A percentile compares a stretch with the other conserved stretches of the same genome.
These are phyloP conservation scores for Drosophila austrosaltans DNA, from an alignment of 2,888 invertebrate species.

Conservation along the genomic window DNA sequence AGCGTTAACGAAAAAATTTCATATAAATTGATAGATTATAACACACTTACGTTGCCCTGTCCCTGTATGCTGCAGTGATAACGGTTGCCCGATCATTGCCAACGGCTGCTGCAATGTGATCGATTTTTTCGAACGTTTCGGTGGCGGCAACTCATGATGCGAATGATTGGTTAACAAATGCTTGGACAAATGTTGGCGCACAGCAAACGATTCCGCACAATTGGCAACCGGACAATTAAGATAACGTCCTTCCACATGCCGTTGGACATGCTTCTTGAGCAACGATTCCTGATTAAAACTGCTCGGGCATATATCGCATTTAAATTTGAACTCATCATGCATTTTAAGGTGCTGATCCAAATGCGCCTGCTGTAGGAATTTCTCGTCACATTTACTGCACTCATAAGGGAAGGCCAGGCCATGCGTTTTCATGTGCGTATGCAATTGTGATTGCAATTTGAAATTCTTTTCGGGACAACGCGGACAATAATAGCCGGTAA, in stretches of 20 bases:
- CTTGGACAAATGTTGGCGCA: slow-evolving; percentile 83
- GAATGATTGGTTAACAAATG: slow-evolving; percentile 83
- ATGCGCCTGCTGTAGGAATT: slow-evolving; percentile 83
- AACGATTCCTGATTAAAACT: slow-evolving; percentile 83
- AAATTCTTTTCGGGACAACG: slow-evolving; percentile 84
- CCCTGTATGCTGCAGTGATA: slow-evolving; percentile 81
- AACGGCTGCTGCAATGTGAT: slow-evolving; percentile 80
- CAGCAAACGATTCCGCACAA: slow-evolving; percentile 83
- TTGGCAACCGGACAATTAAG: slow-evolving; percentile 83
- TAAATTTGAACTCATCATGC: slow-evolving; percentile 84
- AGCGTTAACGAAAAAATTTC: neutral
- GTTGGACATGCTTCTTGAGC: slow-evolving; percentile 83
- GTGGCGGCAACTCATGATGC: slow-evolving; percentile 83
- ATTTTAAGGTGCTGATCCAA: slow-evolving; percentile 83
- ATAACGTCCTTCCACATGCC: slow-evolving; percentile 83
- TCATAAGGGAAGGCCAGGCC: slow-evolving; percentile 83
- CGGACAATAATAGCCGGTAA: slow-evolving; percentile 83
- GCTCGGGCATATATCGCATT: slow-evolving; percentile 83
- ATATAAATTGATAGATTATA: neutral
- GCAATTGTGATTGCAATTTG: slow-evolving; percentile 83
- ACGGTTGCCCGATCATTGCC: slow-evolving; percentile 82
- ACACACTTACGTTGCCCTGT: slow-evolving; percentile 81
- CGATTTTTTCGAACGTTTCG: slow-evolving; percentile 83
- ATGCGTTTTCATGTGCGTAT: slow-evolving; percentile 83
- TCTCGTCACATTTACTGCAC: slow-evolving; percentile 83